Percentiles rank a stretch among this genome's conserved stretches.
phyloP scores from a whole-genome alignment of 2,888 invertebrate genomes.

The Habrosyne pyritoides region DNA sequence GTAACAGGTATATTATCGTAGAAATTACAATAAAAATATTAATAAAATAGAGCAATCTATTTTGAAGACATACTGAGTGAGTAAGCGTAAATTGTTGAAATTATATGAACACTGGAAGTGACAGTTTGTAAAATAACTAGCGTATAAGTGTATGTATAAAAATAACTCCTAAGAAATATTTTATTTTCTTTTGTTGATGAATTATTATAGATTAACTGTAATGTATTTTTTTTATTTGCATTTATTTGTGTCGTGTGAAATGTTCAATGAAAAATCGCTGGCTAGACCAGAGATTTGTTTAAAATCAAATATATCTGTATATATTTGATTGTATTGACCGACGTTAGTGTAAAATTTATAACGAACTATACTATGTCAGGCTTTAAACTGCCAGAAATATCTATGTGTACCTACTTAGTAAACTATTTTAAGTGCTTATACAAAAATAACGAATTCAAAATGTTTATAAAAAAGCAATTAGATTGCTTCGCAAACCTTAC shows the following conservation, averaged over 20 bases:
- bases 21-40: slow-evolving; percentile 33
- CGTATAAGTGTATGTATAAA: slow-evolving; percentile 2
- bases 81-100: slow-evolving; percentile 37
- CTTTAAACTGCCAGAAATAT: background rate
- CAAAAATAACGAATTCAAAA: slow-evolving; percentile 22
- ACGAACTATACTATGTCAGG: background rate
- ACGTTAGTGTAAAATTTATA: background rate
- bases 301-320: background rate
- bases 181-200: background rate
- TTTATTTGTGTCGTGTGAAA: background rate
- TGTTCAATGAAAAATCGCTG: background rate
- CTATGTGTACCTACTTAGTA: background rate
- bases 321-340: background rate
- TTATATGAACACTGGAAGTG: slow-evolving; percentile 30
- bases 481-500: slow-evolving; percentile 74
- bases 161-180: background rate
- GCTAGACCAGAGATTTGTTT: background rate
- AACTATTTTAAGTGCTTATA: background rate
- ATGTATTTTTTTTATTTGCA: background rate
- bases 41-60: slow-evolving; percentile 63
- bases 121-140: slow-evolving; percentile 14
- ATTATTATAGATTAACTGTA: background rate
- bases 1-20: slow-evolving; percentile 31
- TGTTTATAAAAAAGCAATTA: slow-evolving; percentile 61
- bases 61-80: slow-evolving; percentile 39